Conservation (phyloP, 1,140 invertebrate genomes). For the Pachypeltis micranthus region DNA sequence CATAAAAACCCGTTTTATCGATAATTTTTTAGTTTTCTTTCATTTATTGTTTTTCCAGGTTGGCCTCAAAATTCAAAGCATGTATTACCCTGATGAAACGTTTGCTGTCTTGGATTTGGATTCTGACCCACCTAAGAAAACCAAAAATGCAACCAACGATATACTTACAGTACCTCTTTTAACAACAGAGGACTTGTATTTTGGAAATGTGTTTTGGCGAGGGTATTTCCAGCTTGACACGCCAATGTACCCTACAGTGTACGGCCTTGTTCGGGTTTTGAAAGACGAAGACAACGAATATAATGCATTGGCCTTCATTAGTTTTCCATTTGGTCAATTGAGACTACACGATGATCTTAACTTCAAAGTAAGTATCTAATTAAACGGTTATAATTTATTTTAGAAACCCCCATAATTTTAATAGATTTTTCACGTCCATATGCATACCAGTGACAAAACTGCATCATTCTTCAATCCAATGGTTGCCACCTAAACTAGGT, state of each 20-base stretch:
- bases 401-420: no score
- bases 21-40: no score
- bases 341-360: slow-evolving; percentile 39
- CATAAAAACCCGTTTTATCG: no score
- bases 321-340: slow-evolving; percentile 39
- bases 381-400: no score
- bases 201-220: slow-evolving; percentile 34
- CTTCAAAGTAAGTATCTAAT: slow-evolving; percentile 33
- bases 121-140: neutral
- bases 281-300: slow-evolving; percentile 42
- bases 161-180: neutral
- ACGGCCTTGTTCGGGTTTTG: slow-evolving; percentile 40
- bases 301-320: slow-evolving; percentile 36
- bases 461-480: no score
- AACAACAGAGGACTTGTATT: neutral
- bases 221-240: slow-evolving; percentile 48
- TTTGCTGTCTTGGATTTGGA: slow-evolving; percentile 13
- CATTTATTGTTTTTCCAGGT: slow-evolving; percentile 23
- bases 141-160: neutral
- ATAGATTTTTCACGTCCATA: no score
- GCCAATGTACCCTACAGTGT: slow-evolving; percentile 49
- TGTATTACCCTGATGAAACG: slow-evolving; percentile 20
- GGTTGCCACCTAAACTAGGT: no score
- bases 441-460: no score
- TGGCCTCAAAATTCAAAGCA: slow-evolving; percentile 24